phyloP scores from a whole-genome alignment of 2,797 vertebrate genomes.

The Falco columbarius region DNA sequence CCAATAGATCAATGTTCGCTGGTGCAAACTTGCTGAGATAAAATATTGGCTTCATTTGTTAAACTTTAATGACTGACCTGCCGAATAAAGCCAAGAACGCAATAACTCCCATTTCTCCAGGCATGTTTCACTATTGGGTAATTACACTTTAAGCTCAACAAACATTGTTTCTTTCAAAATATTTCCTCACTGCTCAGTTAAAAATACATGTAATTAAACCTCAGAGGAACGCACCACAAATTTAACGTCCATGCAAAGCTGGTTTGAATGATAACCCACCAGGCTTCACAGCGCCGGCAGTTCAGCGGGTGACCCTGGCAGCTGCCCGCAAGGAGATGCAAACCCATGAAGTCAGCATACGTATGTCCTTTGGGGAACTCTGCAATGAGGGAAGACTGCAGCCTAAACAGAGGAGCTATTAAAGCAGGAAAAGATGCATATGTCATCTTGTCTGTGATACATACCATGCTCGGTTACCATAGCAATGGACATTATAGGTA shows the following conservation, averaged over 20 bases:
- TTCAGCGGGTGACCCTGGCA: background rate
- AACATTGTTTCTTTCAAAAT: background rate
- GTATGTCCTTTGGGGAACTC: background rate
- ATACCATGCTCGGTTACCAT: constrained; percentile 34
- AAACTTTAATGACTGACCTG: constrained; percentile 57
- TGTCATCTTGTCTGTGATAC: constrained; percentile 34
- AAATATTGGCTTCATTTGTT: constrained; percentile 51
- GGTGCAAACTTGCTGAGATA: constrained; percentile 38
- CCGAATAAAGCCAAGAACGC: background rate
- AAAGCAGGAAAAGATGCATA: constrained; percentile 37
- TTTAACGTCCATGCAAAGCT: background rate
- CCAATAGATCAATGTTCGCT: background rate
- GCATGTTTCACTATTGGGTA: background rate
- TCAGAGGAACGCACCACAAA: background rate
- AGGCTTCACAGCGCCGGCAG: background rate
- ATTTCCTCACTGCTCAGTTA: background rate
- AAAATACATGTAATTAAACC: constrained; percentile 8
- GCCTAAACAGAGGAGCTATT: background rate
- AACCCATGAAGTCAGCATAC: background rate
- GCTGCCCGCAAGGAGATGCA: background rate
- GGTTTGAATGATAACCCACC: background rate
- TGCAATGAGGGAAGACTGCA: background rate
- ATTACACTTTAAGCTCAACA: constrained; percentile 6
- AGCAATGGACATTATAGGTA: constrained; percentile 55
- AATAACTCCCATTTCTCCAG: background rate